Base-by-base conservation (phyloP, 2,113 vertebrate genomes). In the Verasper variegatus region DNA sequence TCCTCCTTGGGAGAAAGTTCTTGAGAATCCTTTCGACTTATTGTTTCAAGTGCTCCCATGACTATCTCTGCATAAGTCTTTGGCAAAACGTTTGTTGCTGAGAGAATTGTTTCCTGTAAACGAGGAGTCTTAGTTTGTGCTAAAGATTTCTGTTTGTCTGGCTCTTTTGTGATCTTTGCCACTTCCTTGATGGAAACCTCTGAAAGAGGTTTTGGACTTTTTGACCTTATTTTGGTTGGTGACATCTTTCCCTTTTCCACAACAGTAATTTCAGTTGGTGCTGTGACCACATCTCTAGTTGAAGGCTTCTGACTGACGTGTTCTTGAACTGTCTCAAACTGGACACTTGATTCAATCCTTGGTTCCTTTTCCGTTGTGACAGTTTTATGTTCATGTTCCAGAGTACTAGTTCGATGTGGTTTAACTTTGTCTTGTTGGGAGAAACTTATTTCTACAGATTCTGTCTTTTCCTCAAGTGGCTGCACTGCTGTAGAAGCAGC, bases 291-390 rank as follows among this genome's bases (percentile, higher is more conserved):
- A 24, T 24, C 23, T 24, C 23, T 24, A 24, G 23, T 24, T 24
- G 23, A 24, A 24, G 23, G 23, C 23, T 24, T 24, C 10, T 58
- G n/a, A n/a, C n/a, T n/a, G n/a, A n/a, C n/a, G n/a, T n/a, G n/a
- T 37, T 42, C 62, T 14, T 12, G n/a, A 20, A 40, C 24, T 4
- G 35, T 42, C 5, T 24, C 54, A 27, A 21, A 49, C 49, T 35
- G n/a, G 14, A 14, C 17, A n/a, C 8, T 26, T 52, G 56, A 74
- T 37, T 35, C 21, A 3, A 20, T 9, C n/a, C 0, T 49, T 17
- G 31, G 52, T 13, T 77, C 56, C 52, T 71, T 56, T 59, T 55
- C 45, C 35, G 17, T 26, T n/a, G 11, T 42, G n/a, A 60, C 5
- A 18, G 17, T 49, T 49, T 49, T 18, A 49, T 15, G 15, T 18